phyloP scores from a whole-genome alignment of 2,113 vertebrate species.

The Pogonocichla stellata region DNA sequence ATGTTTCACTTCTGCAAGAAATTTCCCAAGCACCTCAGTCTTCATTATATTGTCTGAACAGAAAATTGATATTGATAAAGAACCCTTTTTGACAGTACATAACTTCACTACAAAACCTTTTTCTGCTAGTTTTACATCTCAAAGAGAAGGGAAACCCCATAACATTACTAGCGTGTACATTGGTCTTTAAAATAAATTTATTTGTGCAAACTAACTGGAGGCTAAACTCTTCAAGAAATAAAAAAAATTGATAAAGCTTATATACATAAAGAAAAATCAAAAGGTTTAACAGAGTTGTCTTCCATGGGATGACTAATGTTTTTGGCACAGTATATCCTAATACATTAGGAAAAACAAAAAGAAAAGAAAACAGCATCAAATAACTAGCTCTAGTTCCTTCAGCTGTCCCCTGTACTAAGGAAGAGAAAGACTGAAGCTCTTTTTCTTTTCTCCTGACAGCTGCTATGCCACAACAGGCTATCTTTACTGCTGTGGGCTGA shows the following conservation, averaged over 20 bases:
- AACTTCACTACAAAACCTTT: background rate
- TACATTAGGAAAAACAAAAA: background rate
- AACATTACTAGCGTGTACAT: background rate
- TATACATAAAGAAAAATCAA: background rate
- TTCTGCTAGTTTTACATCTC: background rate
- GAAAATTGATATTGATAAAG: background rate
- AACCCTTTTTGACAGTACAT: background rate
- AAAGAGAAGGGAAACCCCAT: background rate
- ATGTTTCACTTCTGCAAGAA: conserved; percentile 16
- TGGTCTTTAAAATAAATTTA: background rate
- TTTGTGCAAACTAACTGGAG: background rate
- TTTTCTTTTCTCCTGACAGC: conserved; percentile 28
- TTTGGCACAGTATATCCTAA: background rate
- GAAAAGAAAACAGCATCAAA: background rate
- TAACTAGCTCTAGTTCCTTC: background rate
- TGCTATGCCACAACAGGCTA: background rate
- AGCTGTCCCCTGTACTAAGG: conserved; percentile 1
- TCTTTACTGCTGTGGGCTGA: background rate
- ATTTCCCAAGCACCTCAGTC: background rate
- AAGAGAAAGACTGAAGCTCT: background rate
- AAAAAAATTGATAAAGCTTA: background rate
- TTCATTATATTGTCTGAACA: background rate
- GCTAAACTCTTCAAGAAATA: background rate
- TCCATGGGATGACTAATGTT: background rate
- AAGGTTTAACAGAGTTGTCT: background rate